Evolutionary conservation across 2,113 vertebrate genomes (phyloP).

Genomic region (Mesitornis unicolor): DNA sequence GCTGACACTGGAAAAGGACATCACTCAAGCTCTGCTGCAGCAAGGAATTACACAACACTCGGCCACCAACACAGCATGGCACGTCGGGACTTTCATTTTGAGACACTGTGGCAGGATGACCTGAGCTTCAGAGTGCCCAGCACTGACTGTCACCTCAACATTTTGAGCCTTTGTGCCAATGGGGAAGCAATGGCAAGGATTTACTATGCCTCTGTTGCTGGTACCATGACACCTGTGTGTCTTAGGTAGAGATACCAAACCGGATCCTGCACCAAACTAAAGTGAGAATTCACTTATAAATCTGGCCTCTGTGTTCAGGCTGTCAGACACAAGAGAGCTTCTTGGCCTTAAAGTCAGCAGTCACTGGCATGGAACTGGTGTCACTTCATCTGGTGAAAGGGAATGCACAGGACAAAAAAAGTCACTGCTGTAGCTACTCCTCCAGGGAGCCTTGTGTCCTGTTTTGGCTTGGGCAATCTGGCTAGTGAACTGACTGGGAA

Average conservation of each 20-base stretch:
- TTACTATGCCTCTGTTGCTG: neutral
- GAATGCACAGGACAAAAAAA: neutral
- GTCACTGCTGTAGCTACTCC: neutral
- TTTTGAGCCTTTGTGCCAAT: neutral
- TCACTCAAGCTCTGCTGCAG: neutral
- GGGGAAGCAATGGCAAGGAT: neutral
- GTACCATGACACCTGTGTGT: rapidly evolving
- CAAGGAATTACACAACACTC: neutral
- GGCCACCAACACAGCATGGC: neutral
- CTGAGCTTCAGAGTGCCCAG: neutral
- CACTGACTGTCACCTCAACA: neutral
- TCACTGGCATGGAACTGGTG: neutral
- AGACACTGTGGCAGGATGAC: neutral
- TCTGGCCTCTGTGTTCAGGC: neutral
- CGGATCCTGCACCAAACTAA: neutral
- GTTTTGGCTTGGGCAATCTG: neutral
- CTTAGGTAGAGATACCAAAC: neutral
- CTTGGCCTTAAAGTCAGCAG: neutral
- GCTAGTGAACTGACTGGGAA: neutral
- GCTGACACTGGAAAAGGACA: neutral
- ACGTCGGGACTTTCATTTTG: neutral
- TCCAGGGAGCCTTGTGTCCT: neutral
- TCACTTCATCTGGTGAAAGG: neutral
- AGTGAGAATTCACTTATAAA: neutral
- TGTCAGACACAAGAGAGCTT: neutral